A percentile compares a stretch with the other conserved stretches of the same genome.
These are phyloP conservation scores for Clunio marinus DNA, from an alignment of 2,888 invertebrate genomes.

Conservation along the genomic window DNA sequence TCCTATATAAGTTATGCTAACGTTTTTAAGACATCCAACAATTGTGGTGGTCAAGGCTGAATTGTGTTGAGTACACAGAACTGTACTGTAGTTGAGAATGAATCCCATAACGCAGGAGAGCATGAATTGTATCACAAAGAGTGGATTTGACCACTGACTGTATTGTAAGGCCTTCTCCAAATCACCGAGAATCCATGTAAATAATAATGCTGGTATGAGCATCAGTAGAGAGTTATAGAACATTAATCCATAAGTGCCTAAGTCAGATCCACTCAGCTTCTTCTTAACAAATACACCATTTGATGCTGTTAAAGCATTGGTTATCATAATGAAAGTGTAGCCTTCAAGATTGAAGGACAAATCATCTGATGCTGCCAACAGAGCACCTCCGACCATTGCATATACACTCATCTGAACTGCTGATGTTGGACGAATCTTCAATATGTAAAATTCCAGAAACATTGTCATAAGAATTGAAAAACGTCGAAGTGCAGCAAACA, in stretches of 20 bases:
- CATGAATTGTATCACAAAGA: slow-evolving; percentile 76
- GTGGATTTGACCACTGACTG: slow-evolving; percentile 66
- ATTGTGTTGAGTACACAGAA: slow-evolving; percentile 92
- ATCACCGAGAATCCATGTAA: slow-evolving; percentile 75
- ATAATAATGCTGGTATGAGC: slow-evolving; percentile 67
- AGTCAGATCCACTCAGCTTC: slow-evolving; percentile 88
- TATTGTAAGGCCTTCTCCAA: slow-evolving; percentile 63
- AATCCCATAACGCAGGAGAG: slow-evolving; percentile 96
- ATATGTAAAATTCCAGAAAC: slow-evolving; percentile 83
- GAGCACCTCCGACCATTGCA: slow-evolving; percentile 91
- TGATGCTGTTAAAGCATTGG: slow-evolving; percentile 93
- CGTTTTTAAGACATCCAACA: slow-evolving; percentile 96
- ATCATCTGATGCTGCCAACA: slow-evolving; percentile 90
- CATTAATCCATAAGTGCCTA: slow-evolving; percentile 89
- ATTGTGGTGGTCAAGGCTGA: slow-evolving; percentile 99
- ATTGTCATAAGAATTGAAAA: slow-evolving; percentile 99
- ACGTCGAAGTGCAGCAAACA: slow-evolving; percentile 94
- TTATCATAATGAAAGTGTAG: slow-evolving; percentile 84
- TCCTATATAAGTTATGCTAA: slow-evolving; percentile 93
- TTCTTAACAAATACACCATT: slow-evolving; percentile 97
- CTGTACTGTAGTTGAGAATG: slow-evolving; percentile 88
- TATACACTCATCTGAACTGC: slow-evolving; percentile 89
- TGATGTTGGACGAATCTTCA: slow-evolving; percentile 67
- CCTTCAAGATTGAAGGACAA: slow-evolving; percentile 88
- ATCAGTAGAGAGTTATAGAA: slow-evolving; percentile 89